Percentiles rank a stretch among this genome's conserved stretches.
Conservation (phyloP, 2,888 invertebrate genomes). For the Atethmia centrago region DNA sequence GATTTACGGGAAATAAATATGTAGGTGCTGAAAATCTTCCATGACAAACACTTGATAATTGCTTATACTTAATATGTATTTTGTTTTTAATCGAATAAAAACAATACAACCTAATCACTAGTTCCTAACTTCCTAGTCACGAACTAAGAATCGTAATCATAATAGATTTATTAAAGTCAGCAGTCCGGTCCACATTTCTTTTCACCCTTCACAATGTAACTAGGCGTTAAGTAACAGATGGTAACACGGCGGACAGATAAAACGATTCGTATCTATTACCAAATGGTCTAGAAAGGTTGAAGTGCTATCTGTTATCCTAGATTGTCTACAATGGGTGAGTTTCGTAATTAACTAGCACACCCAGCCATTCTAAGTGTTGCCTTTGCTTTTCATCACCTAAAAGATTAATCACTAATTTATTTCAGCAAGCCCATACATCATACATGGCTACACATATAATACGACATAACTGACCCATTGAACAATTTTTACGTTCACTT, state of each 20-base stretch:
- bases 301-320: conserved; percentile 10
- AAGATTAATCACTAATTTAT: conserved; percentile 23
- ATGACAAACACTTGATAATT: too few relatives aligned
- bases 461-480: conserved; percentile 46
- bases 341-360: conserved; percentile 6
- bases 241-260: conserved; percentile 26
- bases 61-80: neutral
- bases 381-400: neutral
- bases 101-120: conserved; percentile 3
- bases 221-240: conserved; percentile 40
- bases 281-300: conserved; percentile 34
- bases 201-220: conserved; percentile 47
- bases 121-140: conserved; percentile 38
- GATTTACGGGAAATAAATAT: too few relatives aligned
- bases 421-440: conserved; percentile 43
- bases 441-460: conserved; percentile 4
- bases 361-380: neutral
- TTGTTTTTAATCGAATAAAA: conserved; percentile 7
- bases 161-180: conserved; percentile 46
- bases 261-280: conserved; percentile 25
- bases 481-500: conserved; percentile 65
- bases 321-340: conserved; percentile 5
- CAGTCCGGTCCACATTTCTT: conserved; percentile 34
- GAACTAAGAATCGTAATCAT: conserved; percentile 15
- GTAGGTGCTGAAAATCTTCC: too few relatives aligned